These are phyloP conservation scores for Anorthoa munda DNA, from an alignment of 2,888 invertebrate species.

Conservation along the genomic window DNA sequence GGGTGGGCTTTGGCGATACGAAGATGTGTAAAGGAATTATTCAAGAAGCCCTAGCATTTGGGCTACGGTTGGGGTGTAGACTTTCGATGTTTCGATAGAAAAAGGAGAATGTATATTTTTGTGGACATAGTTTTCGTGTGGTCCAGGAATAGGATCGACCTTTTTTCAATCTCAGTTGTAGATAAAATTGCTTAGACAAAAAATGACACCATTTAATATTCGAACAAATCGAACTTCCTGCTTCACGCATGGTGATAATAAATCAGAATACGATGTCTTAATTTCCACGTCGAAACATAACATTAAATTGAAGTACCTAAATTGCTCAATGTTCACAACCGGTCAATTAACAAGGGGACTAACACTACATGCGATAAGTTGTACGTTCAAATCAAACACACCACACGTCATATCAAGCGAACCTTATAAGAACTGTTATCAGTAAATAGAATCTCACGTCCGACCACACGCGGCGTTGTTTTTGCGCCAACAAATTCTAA, in stretches of 20 bases:
- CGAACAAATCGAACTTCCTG: constrained; percentile 2
- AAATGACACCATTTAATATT: background rate
- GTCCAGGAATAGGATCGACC: background rate
- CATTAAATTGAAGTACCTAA: constrained; percentile 53
- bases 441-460: constrained; percentile 70
- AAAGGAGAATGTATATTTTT: constrained; percentile 41
- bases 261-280: constrained; percentile 32
- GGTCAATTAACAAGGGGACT: constrained; percentile 59
- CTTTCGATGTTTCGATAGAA: constrained; percentile 43
- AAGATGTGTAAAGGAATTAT: constrained; percentile 80
- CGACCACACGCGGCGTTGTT: constrained; percentile 80
- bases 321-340: constrained; percentile 59
- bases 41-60: constrained; percentile 71
- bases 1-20: constrained; percentile 75
- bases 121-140: constrained; percentile 6
- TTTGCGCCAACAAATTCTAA: constrained; percentile 78
- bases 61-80: constrained; percentile 38
- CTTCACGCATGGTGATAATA: constrained; percentile 16
- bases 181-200: background rate
- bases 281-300: constrained; percentile 24
- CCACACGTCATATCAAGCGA: constrained; percentile 70
- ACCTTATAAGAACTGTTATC: constrained; percentile 75
- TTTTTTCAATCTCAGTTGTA: background rate
- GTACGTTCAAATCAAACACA: constrained; percentile 72
- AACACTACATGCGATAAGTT: constrained; percentile 69